These are phyloP conservation scores for Aplysina aerophoba DNA, from an alignment of 37 sponge, comb jelly and placozoan genomes.

Conservation along the genomic window DNA sequence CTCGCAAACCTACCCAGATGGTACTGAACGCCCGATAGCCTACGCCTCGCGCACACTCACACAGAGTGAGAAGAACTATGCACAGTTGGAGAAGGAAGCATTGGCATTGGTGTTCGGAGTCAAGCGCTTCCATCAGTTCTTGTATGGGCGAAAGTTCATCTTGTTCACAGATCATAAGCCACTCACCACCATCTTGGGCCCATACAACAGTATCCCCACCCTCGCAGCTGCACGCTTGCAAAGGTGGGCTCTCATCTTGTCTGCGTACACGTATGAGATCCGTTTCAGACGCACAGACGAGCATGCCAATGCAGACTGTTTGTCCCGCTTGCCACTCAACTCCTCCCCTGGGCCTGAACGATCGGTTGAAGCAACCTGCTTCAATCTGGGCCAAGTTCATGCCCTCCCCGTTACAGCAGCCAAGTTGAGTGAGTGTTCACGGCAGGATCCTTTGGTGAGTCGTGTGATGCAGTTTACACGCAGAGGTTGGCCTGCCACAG, in stretches of 20 bases:
- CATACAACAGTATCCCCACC: not conserved
- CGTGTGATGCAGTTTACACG: too few species aligned
- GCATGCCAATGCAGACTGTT: not conserved
- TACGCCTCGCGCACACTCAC: slow-evolving; percentile 5
- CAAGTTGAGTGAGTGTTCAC: too few species aligned
- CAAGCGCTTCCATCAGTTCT: not conserved
- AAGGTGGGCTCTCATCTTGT: not conserved
- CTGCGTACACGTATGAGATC: not conserved
- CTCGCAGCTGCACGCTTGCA: not conserved
- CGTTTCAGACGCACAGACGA: not conserved
- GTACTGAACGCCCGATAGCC: not conserved
- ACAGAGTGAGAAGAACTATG: not conserved
- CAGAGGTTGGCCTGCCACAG: too few species aligned
- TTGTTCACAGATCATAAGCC: not conserved
- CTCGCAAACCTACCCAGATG: not conserved
- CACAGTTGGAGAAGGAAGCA: not conserved
- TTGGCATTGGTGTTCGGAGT: not conserved
- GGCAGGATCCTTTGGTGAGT: too few species aligned
- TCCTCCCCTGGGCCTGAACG: not conserved
- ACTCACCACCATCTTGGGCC: not conserved
- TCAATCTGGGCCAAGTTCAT: not conserved
- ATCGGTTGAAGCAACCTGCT: not conserved
- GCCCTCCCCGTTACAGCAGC: not conserved
- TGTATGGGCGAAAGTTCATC: not conserved
- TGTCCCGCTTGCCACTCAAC: not conserved